Evolutionary conservation across 1,140 invertebrate species (phyloP).

Genomic region (Andricus grossulariae): DNA sequence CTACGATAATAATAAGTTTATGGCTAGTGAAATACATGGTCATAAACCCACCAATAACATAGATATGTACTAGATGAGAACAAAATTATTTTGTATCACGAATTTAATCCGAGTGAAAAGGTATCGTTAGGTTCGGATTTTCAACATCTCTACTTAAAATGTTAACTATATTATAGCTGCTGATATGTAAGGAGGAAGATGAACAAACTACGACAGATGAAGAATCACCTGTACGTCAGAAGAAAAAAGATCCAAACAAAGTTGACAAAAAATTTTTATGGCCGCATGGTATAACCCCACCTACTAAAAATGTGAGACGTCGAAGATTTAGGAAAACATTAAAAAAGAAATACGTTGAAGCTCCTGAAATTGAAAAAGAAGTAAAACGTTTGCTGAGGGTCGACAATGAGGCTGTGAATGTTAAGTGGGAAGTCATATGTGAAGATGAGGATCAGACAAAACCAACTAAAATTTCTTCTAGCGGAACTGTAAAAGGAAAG

Average conservation of each 20-base stretch:
- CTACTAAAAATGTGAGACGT: conserved; percentile 95
- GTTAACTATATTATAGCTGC: conserved; percentile 76
- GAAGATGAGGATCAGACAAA: conserved; percentile 88
- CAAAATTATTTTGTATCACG: too few species aligned
- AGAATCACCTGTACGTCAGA: conserved; percentile 88
- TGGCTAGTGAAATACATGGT: too few species aligned
- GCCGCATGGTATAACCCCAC: conserved; percentile 95
- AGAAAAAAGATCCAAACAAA: conserved; percentile 93
- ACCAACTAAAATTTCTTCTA: conserved; percentile 77
- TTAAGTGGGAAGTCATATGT: conserved; percentile 94
- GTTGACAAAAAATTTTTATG: conserved; percentile 96
- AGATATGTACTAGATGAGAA: too few species aligned
- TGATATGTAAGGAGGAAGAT: conserved; percentile 91
- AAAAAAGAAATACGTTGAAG: conserved; percentile 97
- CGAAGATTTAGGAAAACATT: conserved; percentile 95
- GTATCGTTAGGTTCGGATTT: too few species aligned
- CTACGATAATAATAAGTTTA: too few species aligned
- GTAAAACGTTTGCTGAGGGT: conserved; percentile 91
- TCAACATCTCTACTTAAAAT: background rate
- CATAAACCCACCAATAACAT: too few species aligned
- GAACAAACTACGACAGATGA: conserved; percentile 87
- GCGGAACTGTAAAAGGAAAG: conserved; percentile 77
- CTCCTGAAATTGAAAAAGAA: conserved; percentile 98
- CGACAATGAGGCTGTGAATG: conserved; percentile 94
- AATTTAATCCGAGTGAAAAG: too few species aligned